Evolutionary conservation across 2,113 vertebrate species (phyloP).

Genomic region (Myodes glareolus): DNA sequence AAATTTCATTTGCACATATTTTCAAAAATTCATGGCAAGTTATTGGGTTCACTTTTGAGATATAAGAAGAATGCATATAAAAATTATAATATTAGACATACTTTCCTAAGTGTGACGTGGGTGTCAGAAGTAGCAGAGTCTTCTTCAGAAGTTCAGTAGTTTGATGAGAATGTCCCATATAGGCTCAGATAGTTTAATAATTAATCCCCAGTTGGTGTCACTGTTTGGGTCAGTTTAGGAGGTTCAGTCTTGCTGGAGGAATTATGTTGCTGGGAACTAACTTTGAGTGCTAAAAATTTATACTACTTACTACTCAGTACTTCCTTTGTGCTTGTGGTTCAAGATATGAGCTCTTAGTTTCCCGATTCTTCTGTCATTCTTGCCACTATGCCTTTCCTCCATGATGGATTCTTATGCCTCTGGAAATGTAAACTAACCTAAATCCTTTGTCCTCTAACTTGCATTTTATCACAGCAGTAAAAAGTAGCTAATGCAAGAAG

Average conservation of each 20-base stretch:
- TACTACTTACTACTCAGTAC: not conserved
- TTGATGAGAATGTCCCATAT: not conserved
- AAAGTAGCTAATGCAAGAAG: not conserved
- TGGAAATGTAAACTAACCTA: not conserved
- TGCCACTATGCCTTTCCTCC: not conserved
- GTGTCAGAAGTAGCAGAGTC: not conserved
- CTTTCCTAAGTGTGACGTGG: not conserved
- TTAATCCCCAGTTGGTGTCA: not conserved
- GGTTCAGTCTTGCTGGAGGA: not conserved
- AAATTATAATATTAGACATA: not conserved
- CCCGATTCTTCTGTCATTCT: not conserved
- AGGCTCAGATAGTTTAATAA: not conserved
- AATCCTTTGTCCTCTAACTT: not conserved
- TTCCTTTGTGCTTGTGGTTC: not conserved
- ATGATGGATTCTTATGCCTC: not conserved
- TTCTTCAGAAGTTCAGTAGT: not conserved
- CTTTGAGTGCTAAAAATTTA: not conserved
- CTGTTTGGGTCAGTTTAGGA: not conserved
- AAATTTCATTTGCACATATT: not conserved
- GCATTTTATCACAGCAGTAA: not conserved
- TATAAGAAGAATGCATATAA: not conserved
- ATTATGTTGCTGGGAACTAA: not conserved
- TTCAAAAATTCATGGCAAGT: not conserved
- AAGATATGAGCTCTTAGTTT: not conserved
- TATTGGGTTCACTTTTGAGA: not conserved